Evolutionary conservation across 2,888 invertebrate genomes (phyloP), one percentile per base, ranked within the genome.

Genomic region (Mesorhabditis sp.): DNA sequence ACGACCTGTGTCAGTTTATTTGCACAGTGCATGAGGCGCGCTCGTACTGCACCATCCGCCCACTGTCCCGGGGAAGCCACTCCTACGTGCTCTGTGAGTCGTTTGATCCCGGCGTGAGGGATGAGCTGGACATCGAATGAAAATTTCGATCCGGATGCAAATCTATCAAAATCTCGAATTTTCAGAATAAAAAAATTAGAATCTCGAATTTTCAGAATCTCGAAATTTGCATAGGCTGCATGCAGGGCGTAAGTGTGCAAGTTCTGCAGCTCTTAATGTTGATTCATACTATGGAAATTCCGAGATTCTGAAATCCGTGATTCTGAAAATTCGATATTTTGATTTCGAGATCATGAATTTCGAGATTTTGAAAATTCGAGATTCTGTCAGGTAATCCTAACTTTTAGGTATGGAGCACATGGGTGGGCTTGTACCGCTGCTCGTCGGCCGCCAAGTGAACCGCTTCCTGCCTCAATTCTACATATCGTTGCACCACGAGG

Each of bases 401-500:
- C 28, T 13, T 50, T 50, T 50, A 50, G 58, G 58, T 87, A 89
- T 96, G 80, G 96, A 97, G 87, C 95, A 95, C 87, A 89, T 83
- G 70, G 97, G 97, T 4, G 97, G 97, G 1, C 89, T 97, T 66
- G 94, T 98, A 76, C 97, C 98, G 0, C 89, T 98, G 69, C 89
- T 98, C 13, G 95, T 96, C 86, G 97, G 79, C n/a, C 74, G 82
- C 10, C 89, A 96, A 73, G 95, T 94, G 72, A 95, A 95, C 87
- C 96, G 96, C 88, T 92, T 98, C 77, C 90, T 95, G 69, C 97
- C 97, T 0, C 97, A 97, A 87, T 98, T 98, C 87, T 94, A 97
- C 70, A 96, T 98, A 15, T 75, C 79, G 13, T 66, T 85, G 43
- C 77, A 80, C 44, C 79, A 81, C 4, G 71, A 73, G 45, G 43